Evolutionary conservation across 2,113 vertebrate genomes (phyloP), one percentile per base, ranked within the genome.

Genomic region (Rallus limicola): DNA sequence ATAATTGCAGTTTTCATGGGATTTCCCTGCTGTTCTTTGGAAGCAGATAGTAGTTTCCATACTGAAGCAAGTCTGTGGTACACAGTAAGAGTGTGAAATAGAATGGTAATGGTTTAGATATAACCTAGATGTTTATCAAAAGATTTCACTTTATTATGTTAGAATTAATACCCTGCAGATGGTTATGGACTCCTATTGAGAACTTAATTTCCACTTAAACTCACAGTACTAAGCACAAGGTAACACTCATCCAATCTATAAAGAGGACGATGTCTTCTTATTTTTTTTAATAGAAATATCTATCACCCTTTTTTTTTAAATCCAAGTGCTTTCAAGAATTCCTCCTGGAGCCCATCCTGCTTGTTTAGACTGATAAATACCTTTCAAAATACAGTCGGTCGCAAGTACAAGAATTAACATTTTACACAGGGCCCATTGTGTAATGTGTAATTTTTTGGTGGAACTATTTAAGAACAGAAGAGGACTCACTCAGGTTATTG

Each of bases 1-100:
- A 69, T 74, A 79, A 93, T 82, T 82, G 70, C 86, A 82, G 38
- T 93, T 86, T 94, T 92, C 83, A 95, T 82, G 91, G 75, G 77
- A 97, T 96, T 95, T 92, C 48, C 75, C 59, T 94, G 89, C 91
- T 91, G 89, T 89, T 95, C 44, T 80, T 95, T 90, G 46, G 86
- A 91, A 91, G 40, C 34, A 89, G 74, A 50, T 13, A 33, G 48
- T 53, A 82, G 58, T 91, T 95, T 93, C 84, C 31, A 33, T 65
- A 55, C 55, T 94, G 75, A 89, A 94, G 60, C 11, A 71, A 82
- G 44, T 65, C 50, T 69, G 11, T 82, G 24, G 25, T 69, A 50
- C 50, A 72, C 31, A 70, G 52, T 62, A 87, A 89, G 33, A 82
- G 7, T 50, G 53, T 69, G 67, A 95, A 96, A 90, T 58, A 62